These are phyloP conservation scores for Alsophila aescularia DNA, from an alignment of 2,888 invertebrate genomes.

Conservation along the genomic window DNA sequence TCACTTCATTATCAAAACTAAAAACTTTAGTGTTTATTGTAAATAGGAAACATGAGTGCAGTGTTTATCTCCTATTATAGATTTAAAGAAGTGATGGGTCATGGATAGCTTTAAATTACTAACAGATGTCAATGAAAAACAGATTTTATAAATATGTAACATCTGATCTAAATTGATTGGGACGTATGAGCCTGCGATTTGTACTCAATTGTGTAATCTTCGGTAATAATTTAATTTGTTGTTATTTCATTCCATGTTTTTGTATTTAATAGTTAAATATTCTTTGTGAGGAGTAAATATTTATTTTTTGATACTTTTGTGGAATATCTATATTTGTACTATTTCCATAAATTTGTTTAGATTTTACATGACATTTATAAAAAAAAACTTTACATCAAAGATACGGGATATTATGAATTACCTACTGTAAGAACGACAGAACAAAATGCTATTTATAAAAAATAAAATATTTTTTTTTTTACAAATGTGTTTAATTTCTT, in stretches of 20 bases:
- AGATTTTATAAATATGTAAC: not conserved
- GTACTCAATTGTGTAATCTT: too few species aligned
- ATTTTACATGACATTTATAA: conserved; percentile 2
- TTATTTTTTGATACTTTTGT: conserved; percentile 5
- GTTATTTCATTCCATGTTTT: not conserved
- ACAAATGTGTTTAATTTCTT: conserved; percentile 32
- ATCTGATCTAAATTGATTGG: not conserved
- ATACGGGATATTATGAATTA: conserved; percentile 32
- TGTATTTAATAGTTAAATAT: too few species aligned
- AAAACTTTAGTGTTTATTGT: too few species aligned
- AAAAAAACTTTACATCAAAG: conserved; percentile 38
- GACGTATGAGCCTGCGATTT: too few species aligned
- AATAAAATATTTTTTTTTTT: conserved; percentile 38
- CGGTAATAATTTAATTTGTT: not conserved
- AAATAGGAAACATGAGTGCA: too few species aligned
- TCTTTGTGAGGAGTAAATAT: not conserved
- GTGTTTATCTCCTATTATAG: too few species aligned
- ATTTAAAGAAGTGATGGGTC: not conserved
- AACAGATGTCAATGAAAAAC: not conserved
- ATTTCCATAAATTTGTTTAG: not conserved
- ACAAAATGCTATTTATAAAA: conserved; percentile 27
- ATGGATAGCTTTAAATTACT: not conserved
- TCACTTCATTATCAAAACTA: too few species aligned
- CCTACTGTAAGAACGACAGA: conserved; percentile 10
- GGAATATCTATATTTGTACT: not conserved